Evolutionary conservation across 1,140 invertebrate genomes (phyloP).

Genomic region (Bilobella aurantiaca): DNA sequence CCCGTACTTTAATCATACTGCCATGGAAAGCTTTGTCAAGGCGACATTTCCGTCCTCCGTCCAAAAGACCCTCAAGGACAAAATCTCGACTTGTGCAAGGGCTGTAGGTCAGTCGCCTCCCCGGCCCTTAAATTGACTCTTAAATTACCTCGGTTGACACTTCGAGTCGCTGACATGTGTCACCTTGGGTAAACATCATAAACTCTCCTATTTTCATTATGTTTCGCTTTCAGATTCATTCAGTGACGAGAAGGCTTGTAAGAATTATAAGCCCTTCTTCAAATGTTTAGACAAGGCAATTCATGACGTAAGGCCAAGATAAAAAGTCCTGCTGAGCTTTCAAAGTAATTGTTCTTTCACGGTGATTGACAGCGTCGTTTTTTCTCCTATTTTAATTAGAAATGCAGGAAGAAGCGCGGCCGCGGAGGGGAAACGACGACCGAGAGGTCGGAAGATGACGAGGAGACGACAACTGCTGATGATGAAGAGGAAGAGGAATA

Average conservation of each 20-base stretch:
- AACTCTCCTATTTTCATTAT: neutral
- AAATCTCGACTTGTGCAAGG: neutral
- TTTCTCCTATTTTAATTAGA: too few relatives aligned
- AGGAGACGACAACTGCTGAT: neutral
- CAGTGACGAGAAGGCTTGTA: neutral
- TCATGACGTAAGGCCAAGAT: neutral
- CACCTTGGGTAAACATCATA: too few relatives aligned
- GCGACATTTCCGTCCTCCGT: neutral
- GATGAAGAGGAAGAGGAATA: too few relatives aligned
- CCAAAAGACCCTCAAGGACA: neutral
- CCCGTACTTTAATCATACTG: neutral
- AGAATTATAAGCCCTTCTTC: constrained; percentile 1
- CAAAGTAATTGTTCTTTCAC: too few relatives aligned
- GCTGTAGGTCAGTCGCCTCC: neutral
- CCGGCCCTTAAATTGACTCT: too few relatives aligned
- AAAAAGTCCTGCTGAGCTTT: neutral
- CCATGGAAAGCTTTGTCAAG: neutral
- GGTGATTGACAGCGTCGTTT: too few relatives aligned
- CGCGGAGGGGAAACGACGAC: neutral
- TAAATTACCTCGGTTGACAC: neutral
- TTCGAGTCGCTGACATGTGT: neutral
- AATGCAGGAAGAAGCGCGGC: neutral
- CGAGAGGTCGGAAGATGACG: neutral
- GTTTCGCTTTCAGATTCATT: neutral
- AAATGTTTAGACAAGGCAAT: constrained; percentile 3